Base-by-base conservation (phyloP, 2,888 invertebrate species). In the Drosophila leonis region DNA sequence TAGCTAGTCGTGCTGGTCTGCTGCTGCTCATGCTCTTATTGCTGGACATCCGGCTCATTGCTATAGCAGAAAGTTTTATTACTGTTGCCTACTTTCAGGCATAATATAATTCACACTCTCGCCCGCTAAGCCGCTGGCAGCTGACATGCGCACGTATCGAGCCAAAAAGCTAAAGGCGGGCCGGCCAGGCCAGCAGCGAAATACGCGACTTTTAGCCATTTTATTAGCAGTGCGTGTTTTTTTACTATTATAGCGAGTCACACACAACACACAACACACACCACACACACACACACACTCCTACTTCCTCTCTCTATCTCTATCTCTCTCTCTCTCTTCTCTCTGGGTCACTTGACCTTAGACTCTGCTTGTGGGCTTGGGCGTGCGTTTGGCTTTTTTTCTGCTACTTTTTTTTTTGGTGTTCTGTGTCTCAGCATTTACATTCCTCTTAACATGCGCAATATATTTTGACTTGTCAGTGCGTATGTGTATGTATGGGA, bases 161-260 rank as follows among this genome's bases (percentile, higher is more conserved):
- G 59, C 66, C 42, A 37, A 35, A 52, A 48, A 35, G 37, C 20
- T 10, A 39, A 60, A 55, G 37, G 56, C 31, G 65, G 29, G 56
- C 18, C 64, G 55, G 64, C 60, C 24, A 24, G 35, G 44, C 20
- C 42, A 64, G 62, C 44, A 63, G 75, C 77, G 79, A 81, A 84
- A 83, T 82, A 72, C 84, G 83, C 85, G 82, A 79, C 78, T 81
- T 65, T 70, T 77, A 79, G 86, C 81, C 86, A 79, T 85, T 87
- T 88, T 87, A 87, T 88, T 85, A 87, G 81, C 79, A 82, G 86
- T 87, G 86, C 86, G 88, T 87, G 86, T 88, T 85, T 83, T 87
- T 88, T 79, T 79, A 88, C 85, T 85, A 86, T 86, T 85, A 87
- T 85, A 80, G 78, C 80, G 66, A 60, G 54, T 31, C 46, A 24